Evolutionary conservation across 37 sponge, comb jelly and placozoan genomes (phyloP), one percentile per base, ranked within the genome.

Genomic region (Beroe ovata): DNA sequence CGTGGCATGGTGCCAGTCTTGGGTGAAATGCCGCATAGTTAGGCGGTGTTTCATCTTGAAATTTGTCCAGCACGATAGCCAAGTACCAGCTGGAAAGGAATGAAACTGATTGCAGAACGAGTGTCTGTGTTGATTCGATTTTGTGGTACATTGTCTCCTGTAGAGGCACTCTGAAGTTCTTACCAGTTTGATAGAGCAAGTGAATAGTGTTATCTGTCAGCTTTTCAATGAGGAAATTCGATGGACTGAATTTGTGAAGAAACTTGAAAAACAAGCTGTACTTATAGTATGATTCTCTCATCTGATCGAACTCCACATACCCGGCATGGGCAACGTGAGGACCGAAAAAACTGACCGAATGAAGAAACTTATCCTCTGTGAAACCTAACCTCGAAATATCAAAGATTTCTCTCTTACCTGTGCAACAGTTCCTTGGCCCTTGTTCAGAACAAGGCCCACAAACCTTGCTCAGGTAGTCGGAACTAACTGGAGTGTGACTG

Each of bases 301-400:
- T 39, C 84, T 77, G 84, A 40, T 77, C 84, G 22, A 77, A 77
- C 22, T 77, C 84, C 84, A 77, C 4, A 3, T 28, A 41, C 38
- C 84, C 84, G 41, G 84, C 84, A 77, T 77, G 84, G 47, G 84
- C 54, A 21, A 77, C 84, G 54, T 42, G 54, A 8, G 26, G 26
- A n/a, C 22, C 8, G n/a, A 32, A 77, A 40, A 77, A 77, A 4
- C 38, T 11, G 1, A 77, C 22, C 1, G 38, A 42, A 25, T 77
- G 84, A 23, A 77, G 38, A 19, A 77, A 21, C 41, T 77, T 77
- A 36, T 77, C 84, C 47, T 77, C 38, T 23, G 35, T 37, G 41
- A 77, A 77, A n/a, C 84, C 84, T 6, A 77, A 25, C 84, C 38
- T 39, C 38, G 84, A 77, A 23, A 77, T 77, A 19, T 77, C 84